A percentile compares a stretch with the other conserved stretches of the same genome.
These are phyloP conservation scores for Pelecanoides urinatrix DNA, from an alignment of 2,113 vertebrate genomes.

Conservation along the genomic window DNA sequence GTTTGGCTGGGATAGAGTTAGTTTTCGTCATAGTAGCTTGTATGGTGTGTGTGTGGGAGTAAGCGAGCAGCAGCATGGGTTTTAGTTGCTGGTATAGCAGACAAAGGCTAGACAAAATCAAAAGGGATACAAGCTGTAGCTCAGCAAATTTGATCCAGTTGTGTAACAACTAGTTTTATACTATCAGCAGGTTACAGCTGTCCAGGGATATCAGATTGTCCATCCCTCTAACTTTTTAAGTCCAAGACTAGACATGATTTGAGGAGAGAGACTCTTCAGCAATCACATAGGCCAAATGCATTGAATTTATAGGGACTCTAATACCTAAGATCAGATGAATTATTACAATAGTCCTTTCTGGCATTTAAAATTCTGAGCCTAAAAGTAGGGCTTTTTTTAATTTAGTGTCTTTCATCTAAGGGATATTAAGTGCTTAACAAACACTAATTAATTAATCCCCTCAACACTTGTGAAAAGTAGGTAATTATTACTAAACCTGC, in stretches of 20 bases:
- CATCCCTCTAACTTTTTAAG: neutral
- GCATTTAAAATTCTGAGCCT: neutral
- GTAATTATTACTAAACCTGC: neutral
- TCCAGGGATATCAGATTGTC: neutral
- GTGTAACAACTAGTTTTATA: neutral
- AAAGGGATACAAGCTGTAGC: neutral
- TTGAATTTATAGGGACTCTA: neutral
- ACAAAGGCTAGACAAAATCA: neutral
- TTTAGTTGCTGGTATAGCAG: neutral
- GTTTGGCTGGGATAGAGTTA: no score
- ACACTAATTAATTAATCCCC: neutral
- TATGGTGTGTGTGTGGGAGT: no score
- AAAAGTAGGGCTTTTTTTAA: neutral
- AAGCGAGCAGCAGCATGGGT: neutral
- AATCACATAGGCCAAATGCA: neutral
- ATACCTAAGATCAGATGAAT: neutral
- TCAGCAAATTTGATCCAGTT: neutral
- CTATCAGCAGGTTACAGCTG: neutral
- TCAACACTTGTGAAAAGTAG: neutral
- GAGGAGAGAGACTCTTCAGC: neutral
- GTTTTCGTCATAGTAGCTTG: no score
- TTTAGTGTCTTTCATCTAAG: neutral
- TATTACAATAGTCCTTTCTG: neutral
- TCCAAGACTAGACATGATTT: neutral
- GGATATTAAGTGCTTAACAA: neutral